phyloP scores from a whole-genome alignment of 2,888 invertebrate species.

The Orthonychiurus folsomi region DNA sequence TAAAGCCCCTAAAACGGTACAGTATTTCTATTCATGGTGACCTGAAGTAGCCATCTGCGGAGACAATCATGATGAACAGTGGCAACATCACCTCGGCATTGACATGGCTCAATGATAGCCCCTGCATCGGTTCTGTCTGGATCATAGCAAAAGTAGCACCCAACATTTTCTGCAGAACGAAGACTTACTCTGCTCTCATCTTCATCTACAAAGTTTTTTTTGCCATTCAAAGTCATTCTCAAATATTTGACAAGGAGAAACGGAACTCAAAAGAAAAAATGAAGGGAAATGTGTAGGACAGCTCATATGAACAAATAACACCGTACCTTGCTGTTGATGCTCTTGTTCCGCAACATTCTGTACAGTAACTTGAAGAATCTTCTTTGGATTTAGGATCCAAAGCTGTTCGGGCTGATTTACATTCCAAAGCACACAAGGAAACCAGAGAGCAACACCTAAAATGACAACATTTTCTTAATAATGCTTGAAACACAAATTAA shows the following conservation, averaged over 20 bases:
- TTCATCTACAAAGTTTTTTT: slow-evolving; percentile 29
- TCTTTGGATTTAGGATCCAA: slow-evolving; percentile 86
- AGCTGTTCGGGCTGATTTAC: slow-evolving; percentile 80
- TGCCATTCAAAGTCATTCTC: too few relatives aligned
- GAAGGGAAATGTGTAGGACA: neutral
- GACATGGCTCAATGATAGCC: slow-evolving; percentile 78
- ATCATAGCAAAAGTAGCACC: slow-evolving; percentile 94
- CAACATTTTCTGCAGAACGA: slow-evolving; percentile 44
- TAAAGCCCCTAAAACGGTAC: too few relatives aligned
- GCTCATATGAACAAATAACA: slow-evolving; percentile 2
- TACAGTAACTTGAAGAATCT: slow-evolving; percentile 52
- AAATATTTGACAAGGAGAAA: too few relatives aligned
- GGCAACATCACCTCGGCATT: slow-evolving; percentile 84
- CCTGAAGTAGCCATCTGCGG: slow-evolving; percentile 80
- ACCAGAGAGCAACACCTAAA: slow-evolving; percentile 90
- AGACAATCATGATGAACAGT: slow-evolving; percentile 86
- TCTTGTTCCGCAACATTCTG: slow-evolving; percentile 18
- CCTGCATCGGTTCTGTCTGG: slow-evolving; percentile 60
- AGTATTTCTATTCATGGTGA: slow-evolving; percentile 46
- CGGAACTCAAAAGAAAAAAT: too few relatives aligned
- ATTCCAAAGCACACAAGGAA: slow-evolving; percentile 92
- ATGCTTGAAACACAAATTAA: too few relatives aligned
- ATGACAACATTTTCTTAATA: too few relatives aligned
- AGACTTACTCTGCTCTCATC: slow-evolving; percentile 25
- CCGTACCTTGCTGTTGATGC: neutral